Conservation (phyloP, 2,888 invertebrate genomes). For the Punctoribates punctum region DNA sequence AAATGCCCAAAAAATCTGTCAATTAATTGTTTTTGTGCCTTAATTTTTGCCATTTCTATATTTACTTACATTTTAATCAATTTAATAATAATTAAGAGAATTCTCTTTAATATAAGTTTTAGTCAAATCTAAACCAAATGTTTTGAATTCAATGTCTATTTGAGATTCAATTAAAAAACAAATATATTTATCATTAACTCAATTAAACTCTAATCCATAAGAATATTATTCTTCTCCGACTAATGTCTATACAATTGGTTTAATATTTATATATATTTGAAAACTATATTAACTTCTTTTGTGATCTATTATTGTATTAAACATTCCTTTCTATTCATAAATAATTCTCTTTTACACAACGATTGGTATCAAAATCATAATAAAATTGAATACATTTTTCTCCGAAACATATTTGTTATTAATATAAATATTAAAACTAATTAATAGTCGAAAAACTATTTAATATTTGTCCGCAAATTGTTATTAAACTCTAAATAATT, state of each 20-base stretch:
- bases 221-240: not conserved
- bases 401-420: not conserved
- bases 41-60: slow-evolving; percentile 32
- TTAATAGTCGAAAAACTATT: not conserved
- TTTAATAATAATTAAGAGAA: not conserved
- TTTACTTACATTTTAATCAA: not conserved
- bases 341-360: slow-evolving; percentile 13
- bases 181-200: not conserved
- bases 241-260: not conserved
- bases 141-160: no score
- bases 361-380: not conserved
- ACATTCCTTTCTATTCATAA: slow-evolving; percentile 15
- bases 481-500: not conserved
- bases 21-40: slow-evolving; percentile 29
- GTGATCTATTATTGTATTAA: slow-evolving; percentile 1
- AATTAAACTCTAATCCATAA: not conserved
- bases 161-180: no score
- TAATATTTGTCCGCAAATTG: not conserved
- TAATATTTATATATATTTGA: not conserved
- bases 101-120: not conserved
- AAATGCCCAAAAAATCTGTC: slow-evolving; percentile 2
- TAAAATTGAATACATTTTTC: not conserved
- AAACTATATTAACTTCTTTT: not conserved
- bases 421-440: not conserved
- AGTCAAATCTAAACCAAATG: not conserved